Base-by-base conservation (phyloP, 2,113 vertebrate species). In the cattle (Bos taurus) region DNA sequence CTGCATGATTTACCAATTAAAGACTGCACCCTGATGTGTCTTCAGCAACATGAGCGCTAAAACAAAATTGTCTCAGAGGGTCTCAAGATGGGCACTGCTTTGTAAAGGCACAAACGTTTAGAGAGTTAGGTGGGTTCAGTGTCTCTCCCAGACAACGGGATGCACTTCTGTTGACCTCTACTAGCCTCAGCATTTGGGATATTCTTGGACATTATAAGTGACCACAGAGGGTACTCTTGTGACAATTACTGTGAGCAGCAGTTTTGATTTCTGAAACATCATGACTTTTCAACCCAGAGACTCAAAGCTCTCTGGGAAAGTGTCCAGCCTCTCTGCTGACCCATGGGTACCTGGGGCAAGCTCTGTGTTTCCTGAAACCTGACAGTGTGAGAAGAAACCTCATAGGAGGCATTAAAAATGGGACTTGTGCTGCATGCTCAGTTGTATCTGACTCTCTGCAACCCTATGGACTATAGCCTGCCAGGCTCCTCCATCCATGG, bases 1-100 rank as follows among this genome's bases (percentile, higher is more conserved):
- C 54, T 97, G 91, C 81, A 96, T 88, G 86, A 96, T 97, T 97
- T 96, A 84, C 60, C 97, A 98, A 93, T 97, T 94, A 97, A 33
- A 94, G 33, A 40, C 33, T 83, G 71, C 96, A 97, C 97, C 96
- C 97, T 97, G 78, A 92, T 93, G 91, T 67, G 90, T 56, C 81
- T 92, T 80, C 60, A 84, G 93, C 48, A 97, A 97, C 54, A 87
- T 25, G 95, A 95, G 92, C 28, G 85, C 62, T 59, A 57, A 94
- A 96, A 91, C 0, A 46, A 94, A 91, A 92, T 95, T 93, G 57
- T 43, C 97, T 96, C 83, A 78, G 93, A 96, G 82, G 74, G 83
- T 21, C 56, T 97, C 26, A 67, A 46, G 80, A 62, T 77, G 56
- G 88, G 64, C 33, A 40, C 52, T 43, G 50, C 16, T 33, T 30